These are phyloP conservation scores for Lates calcarifer DNA, from an alignment of 2,113 vertebrate genomes.

Conservation along the genomic window DNA sequence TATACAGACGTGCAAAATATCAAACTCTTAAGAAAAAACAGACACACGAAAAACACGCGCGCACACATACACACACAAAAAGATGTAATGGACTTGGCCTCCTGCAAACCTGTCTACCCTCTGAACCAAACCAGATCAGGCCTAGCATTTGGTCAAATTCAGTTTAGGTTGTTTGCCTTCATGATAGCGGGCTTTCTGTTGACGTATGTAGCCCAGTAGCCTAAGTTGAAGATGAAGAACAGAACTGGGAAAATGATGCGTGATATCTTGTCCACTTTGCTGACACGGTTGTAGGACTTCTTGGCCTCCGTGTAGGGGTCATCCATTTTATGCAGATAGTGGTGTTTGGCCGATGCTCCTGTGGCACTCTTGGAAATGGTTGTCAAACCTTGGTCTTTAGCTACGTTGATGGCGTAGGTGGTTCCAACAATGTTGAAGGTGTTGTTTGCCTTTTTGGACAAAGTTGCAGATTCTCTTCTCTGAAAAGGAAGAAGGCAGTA, in stretches of 20 bases:
- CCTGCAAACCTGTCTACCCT: slow-evolving; percentile 57
- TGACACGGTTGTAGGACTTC: slow-evolving; percentile 99
- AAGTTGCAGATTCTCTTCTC: slow-evolving; percentile 93
- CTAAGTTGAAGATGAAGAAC: slow-evolving; percentile 99
- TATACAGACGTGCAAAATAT: slow-evolving; percentile 78
- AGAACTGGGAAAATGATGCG: slow-evolving; percentile 98
- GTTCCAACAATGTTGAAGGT: slow-evolving; percentile 99
- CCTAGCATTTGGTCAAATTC: slow-evolving; percentile 65
- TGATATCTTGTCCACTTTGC: slow-evolving; percentile 99
- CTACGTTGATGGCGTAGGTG: slow-evolving; percentile 95
- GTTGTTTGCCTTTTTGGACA: slow-evolving; percentile 97
- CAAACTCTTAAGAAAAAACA: slow-evolving; percentile 67
- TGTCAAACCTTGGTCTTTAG: slow-evolving; percentile 93
- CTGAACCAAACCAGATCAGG: slow-evolving; percentile 47
- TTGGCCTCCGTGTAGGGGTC: slow-evolving; percentile 92
- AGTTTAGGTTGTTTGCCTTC: slow-evolving; percentile 94
- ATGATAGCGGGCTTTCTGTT: slow-evolving; percentile 96
- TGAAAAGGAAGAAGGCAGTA: slow-evolving; percentile 81
- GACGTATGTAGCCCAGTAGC: slow-evolving; percentile 98
- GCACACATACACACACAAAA: slow-evolving; percentile 48
- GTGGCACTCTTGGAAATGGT: slow-evolving; percentile 94
- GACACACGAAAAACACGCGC: slow-evolving; percentile 37
- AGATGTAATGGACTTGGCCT: slow-evolving; percentile 74
- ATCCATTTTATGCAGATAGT: slow-evolving; percentile 84
- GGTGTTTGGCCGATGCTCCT: slow-evolving; percentile 79